A percentile compares a stretch with the other conserved stretches of the same genome.
These are phyloP conservation scores for Chauna torquata DNA, from an alignment of 2,113 vertebrate species.

Conservation along the genomic window DNA sequence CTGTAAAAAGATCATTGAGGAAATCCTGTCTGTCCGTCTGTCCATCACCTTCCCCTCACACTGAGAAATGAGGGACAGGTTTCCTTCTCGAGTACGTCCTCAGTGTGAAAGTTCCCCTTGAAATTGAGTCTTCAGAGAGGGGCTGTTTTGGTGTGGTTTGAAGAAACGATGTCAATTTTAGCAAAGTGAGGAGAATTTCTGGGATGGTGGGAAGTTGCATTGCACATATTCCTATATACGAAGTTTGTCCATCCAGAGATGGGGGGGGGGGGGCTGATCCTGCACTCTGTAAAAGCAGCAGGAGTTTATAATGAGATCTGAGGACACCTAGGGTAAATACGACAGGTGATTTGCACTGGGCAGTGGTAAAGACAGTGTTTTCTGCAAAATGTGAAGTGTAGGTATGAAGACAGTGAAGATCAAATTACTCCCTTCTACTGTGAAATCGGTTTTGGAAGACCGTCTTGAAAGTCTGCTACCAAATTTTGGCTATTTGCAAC, in stretches of 20 bases:
- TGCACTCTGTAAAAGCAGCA: background rate
- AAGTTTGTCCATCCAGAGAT: background rate
- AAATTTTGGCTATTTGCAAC: background rate
- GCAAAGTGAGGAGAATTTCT: background rate
- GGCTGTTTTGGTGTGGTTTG: background rate
- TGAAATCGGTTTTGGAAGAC: background rate
- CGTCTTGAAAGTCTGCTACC: background rate
- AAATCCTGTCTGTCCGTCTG: background rate
- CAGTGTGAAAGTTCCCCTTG: background rate
- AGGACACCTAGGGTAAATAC: background rate
- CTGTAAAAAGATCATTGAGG: background rate
- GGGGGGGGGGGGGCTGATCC: background rate
- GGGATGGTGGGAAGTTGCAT: background rate
- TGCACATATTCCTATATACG: rapidly evolving
- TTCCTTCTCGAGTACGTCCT: background rate
- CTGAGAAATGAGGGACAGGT: rapidly evolving
- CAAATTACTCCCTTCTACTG: background rate
- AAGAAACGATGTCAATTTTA: background rate
- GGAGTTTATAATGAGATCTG: background rate
- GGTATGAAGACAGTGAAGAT: background rate
- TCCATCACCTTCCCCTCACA: background rate
- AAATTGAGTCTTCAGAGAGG: background rate
- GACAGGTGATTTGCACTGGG: background rate
- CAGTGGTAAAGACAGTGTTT: background rate
- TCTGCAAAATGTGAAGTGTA: background rate